Conservation (phyloP, 2,888 invertebrate genomes). For the Latheticus oryzae region DNA sequence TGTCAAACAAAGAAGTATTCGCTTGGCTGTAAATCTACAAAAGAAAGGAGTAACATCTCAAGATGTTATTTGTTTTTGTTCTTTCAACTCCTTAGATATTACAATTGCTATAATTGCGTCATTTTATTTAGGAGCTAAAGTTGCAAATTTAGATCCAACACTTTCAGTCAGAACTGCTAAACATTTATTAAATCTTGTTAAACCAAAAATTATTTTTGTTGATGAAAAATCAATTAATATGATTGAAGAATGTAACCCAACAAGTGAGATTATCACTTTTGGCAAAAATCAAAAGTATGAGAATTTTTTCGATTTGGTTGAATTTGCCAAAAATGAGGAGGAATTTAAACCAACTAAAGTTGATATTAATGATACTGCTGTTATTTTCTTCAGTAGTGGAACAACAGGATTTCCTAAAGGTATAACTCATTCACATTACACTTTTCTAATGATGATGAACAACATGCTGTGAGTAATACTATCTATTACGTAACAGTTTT, state of each 20-base stretch:
- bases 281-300: slow-evolving; percentile 46
- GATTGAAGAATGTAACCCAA: slow-evolving; percentile 44
- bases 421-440: slow-evolving; percentile 52
- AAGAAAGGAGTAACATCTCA: slow-evolving; percentile 62
- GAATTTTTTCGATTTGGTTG: slow-evolving; percentile 35
- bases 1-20: slow-evolving; percentile 59
- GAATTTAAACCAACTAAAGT: slow-evolving; percentile 24
- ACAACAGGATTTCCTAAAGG: slow-evolving; percentile 58
- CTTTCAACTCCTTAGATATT: slow-evolving; percentile 65
- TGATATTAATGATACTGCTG: slow-evolving; percentile 47
- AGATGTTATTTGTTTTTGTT: slow-evolving; percentile 67
- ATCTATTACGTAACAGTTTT: background rate
- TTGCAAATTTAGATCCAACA: slow-evolving; percentile 54
- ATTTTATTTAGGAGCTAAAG: slow-evolving; percentile 63
- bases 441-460: slow-evolving; percentile 34
- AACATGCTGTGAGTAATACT: slow-evolving; percentile 21
- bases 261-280: slow-evolving; percentile 49
- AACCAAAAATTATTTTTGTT: slow-evolving; percentile 53
- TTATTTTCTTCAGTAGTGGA: slow-evolving; percentile 60
- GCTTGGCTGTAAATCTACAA: slow-evolving; percentile 64
- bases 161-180: slow-evolving; percentile 48
- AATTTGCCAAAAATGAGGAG: slow-evolving; percentile 5
- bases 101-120: slow-evolving; percentile 66
- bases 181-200: slow-evolving; percentile 49
- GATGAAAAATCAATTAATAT: slow-evolving; percentile 43